Percentiles rank a stretch among this genome's conserved stretches.
These are phyloP conservation scores for Chiridota heheva DNA, from an alignment of 35 echinoderm and acorn worm genomes.

Conservation along the genomic window DNA sequence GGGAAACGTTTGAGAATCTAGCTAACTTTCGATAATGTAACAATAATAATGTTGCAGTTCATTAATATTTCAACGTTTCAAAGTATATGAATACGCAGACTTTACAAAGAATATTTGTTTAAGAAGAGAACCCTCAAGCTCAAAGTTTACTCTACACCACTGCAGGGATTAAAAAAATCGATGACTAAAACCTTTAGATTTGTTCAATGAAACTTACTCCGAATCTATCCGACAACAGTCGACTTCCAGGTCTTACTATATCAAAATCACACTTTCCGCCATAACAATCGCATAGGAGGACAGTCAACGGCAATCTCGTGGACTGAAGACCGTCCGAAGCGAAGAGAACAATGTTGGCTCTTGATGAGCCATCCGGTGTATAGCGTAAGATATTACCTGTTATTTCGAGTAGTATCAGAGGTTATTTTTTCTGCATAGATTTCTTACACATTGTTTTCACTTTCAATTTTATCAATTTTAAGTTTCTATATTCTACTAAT, in stretches of 20 bases:
- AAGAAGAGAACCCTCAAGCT: not conserved
- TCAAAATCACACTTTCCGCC: conserved; percentile 61
- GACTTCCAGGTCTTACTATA: conserved; percentile 8
- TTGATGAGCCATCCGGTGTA: not conserved
- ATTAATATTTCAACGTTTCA: no score
- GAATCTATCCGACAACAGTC: conserved; percentile 54
- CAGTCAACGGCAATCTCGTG: conserved; percentile 3
- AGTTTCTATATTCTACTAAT: no score
- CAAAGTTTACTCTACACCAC: not conserved
- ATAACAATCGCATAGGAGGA: conserved; percentile 56
- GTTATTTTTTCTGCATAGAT: no score
- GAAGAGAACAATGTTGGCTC: not conserved
- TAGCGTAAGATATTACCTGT: conserved; percentile 32
- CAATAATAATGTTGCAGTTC: no score
- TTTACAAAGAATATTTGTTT: no score
- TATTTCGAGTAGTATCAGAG: no score
- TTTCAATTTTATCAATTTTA: no score
- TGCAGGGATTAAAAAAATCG: not conserved
- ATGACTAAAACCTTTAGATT: not conserved
- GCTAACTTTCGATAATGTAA: no score
- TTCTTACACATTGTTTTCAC: no score
- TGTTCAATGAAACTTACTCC: conserved; percentile 27
- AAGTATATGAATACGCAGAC: no score
- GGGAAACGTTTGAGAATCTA: no score
- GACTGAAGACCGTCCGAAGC: conserved; percentile 50